Evolutionary conservation across 2,113 vertebrate genomes (phyloP), one percentile per base, ranked within the genome.

Genomic region (Anser cygnoides): DNA sequence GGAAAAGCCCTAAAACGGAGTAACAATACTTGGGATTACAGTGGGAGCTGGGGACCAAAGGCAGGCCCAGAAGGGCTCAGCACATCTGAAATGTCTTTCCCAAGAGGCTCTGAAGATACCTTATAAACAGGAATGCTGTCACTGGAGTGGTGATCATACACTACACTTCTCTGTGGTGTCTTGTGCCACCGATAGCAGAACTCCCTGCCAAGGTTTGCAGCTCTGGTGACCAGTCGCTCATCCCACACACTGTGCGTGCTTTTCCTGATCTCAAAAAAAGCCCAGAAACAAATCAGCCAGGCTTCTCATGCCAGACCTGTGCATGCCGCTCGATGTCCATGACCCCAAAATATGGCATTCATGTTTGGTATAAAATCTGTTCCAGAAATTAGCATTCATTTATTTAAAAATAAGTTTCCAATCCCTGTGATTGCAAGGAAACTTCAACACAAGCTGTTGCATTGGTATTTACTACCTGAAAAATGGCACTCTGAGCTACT

Each of bases 181-280:
- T 66, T 0, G 0, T 49, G 37, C 29, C 58, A 59, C 6, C 1
- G 2, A 31, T 19, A 5, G 15, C 29, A 2, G 8, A 57, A 33
- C 13, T 8, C 15, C 20, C 72, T 63, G 41, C 20, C 1, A 10
- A n/a, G 28, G 13, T 67, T 39, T 50, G 10, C 8, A n/a, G 61
- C 11, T 73, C 22, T 79, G 39, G 17, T 41, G 15, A n/a, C 49
- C 21, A 2, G 0, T 44, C 29, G 29, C 67, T 76, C 39, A 14
- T 66, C 17, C 26, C 46, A 77, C 35, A 39, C n/a, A 22, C 55
- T 41, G n/a, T 79, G 35, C 25, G 76, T 44, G 33, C 18, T 50
- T 70, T 76, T 86, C 49, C 22, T 62, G 41, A 83, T 66, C 11
- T 35, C 29, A 21, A 2, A 41, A 57, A 85, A 80, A 54, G 39